These are phyloP conservation scores for Dendropsophus ebraccatus DNA, from an alignment of 2,113 vertebrate genomes.

Conservation along the genomic window DNA sequence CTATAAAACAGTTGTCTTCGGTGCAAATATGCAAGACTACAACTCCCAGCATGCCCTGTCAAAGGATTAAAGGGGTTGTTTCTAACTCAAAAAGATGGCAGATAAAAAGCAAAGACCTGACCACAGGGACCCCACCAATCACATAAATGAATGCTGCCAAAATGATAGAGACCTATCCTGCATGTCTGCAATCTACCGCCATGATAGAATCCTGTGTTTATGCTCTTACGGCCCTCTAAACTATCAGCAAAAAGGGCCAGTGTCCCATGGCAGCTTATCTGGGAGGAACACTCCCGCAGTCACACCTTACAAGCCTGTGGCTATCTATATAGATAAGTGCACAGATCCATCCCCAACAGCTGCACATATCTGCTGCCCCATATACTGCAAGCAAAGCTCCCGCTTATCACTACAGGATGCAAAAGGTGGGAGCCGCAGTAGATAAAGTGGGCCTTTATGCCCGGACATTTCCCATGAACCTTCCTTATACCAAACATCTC, in stretches of 20 bases:
- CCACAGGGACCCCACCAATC: too few relatives aligned
- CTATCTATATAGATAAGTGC: constrained; percentile 2
- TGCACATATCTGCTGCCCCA: neutral
- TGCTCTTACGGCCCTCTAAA: neutral
- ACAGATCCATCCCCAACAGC: neutral
- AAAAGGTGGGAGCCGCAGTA: neutral
- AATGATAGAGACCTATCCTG: too few relatives aligned
- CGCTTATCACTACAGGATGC: neutral
- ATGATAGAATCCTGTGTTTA: neutral
- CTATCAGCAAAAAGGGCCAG: too few relatives aligned
- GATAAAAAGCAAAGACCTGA: too few relatives aligned
- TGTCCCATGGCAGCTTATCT: neutral
- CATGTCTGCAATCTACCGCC: neutral
- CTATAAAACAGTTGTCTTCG: too few relatives aligned
- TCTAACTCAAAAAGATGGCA: too few relatives aligned
- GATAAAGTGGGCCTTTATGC: neutral
- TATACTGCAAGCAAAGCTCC: neutral
- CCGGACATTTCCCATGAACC: neutral
- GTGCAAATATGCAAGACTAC: too few relatives aligned
- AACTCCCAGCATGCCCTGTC: too few relatives aligned
- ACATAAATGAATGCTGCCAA: too few relatives aligned
- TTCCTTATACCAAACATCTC: too few relatives aligned
- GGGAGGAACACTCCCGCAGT: neutral
- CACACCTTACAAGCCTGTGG: neutral
- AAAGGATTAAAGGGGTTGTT: too few relatives aligned